Evolutionary conservation across 2,888 invertebrate species (phyloP).

Genomic region (Xanthorhoe designata): DNA sequence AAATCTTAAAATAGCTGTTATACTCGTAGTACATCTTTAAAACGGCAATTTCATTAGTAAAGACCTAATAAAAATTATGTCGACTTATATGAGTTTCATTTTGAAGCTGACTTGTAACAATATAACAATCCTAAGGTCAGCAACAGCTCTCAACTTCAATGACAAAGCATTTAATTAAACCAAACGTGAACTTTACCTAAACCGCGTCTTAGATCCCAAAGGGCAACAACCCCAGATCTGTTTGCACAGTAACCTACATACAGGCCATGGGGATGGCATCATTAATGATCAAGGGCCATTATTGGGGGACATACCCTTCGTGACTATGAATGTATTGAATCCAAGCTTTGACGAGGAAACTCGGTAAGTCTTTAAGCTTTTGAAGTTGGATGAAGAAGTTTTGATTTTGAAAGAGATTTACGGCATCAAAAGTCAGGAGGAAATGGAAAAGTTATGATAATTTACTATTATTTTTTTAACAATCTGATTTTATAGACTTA

Average conservation of each 20-base stretch:
- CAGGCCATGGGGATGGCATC: conserved; percentile 78
- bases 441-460: neutral
- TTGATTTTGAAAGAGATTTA: conserved; percentile 25
- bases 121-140: conserved; percentile 21
- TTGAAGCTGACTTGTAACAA: neutral
- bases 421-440: conserved; percentile 1
- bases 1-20: too few species aligned
- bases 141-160: conserved; percentile 29
- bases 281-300: conserved; percentile 81
- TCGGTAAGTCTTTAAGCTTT: conserved; percentile 59
- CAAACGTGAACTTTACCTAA: conserved; percentile 58
- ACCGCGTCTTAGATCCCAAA: conserved; percentile 57
- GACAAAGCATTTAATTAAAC: conserved; percentile 54
- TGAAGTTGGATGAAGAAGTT: conserved; percentile 41
- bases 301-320: conserved; percentile 76
- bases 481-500: too few species aligned
- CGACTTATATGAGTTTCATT: neutral
- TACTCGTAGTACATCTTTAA: too few species aligned
- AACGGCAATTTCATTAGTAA: too few species aligned
- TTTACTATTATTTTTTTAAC: neutral
- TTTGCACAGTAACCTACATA: conserved; percentile 85
- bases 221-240: conserved; percentile 74
- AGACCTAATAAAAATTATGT: too few species aligned
- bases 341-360: conserved; percentile 50
- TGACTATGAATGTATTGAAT: conserved; percentile 80